These are phyloP conservation scores for Grus americana DNA, from an alignment of 2,113 vertebrate species.

Conservation along the genomic window DNA sequence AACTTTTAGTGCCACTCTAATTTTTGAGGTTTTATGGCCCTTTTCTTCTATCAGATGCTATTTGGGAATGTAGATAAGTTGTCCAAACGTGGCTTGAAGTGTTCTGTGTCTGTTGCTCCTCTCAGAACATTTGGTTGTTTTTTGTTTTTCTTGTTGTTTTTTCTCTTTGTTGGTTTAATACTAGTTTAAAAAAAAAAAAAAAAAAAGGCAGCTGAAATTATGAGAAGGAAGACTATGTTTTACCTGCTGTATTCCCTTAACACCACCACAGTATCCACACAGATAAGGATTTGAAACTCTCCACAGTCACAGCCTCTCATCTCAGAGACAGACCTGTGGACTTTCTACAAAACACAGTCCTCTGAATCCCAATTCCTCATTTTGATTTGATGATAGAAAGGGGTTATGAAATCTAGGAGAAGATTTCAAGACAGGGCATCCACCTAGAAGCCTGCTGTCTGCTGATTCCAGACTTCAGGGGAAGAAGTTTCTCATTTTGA, in stretches of 20 bases:
- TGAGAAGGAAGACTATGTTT: neutral
- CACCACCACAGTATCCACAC: neutral
- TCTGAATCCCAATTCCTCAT: neutral
- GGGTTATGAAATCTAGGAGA: neutral
- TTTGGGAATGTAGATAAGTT: neutral
- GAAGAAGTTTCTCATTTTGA: neutral
- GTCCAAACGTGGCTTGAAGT: neutral
- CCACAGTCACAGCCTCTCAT: neutral
- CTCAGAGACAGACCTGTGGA: neutral
- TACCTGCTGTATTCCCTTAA: neutral
- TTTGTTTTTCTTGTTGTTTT: fast-evolving
- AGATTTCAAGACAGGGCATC: neutral
- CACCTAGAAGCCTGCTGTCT: neutral
- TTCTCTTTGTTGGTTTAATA: neutral
- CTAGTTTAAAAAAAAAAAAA: neutral
- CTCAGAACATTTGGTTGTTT: neutral
- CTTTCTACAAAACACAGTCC: neutral
- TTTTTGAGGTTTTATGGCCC: neutral
- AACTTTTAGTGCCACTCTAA: neutral
- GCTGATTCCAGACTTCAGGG: neutral
- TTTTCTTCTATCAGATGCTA: neutral
- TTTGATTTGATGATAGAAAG: neutral
- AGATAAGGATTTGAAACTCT: neutral
- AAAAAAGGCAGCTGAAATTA: neutral
- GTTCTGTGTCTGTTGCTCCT: neutral